Conservation (phyloP, 1,140 invertebrate species). For the Cherax quadricarinatus region DNA sequence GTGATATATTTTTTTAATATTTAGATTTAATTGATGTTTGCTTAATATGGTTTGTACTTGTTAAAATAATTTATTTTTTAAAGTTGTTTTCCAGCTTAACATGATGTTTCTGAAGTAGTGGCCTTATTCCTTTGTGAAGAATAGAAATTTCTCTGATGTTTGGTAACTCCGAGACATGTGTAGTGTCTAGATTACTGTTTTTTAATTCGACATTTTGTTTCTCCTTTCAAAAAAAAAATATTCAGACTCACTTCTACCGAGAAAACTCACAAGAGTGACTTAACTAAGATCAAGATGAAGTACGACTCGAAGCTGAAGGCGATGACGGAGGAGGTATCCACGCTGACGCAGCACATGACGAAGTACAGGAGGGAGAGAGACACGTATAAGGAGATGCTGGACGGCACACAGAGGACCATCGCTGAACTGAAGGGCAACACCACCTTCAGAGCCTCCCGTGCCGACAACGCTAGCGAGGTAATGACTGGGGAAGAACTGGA, state of each 20-base stretch:
- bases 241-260: constrained; percentile 81
- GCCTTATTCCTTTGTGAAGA: too few relatives aligned
- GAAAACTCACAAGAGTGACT: constrained; percentile 88
- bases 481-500: neutral
- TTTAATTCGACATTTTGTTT: too few relatives aligned
- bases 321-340: constrained; percentile 90
- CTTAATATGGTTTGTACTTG: too few relatives aligned
- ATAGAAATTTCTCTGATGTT: too few relatives aligned
- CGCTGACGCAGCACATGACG: constrained; percentile 86
- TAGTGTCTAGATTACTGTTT: too few relatives aligned
- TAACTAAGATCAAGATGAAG: constrained; percentile 89
- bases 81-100: too few relatives aligned
- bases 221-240: too few relatives aligned
- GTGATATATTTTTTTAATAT: too few relatives aligned
- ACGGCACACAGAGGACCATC: constrained; percentile 89
- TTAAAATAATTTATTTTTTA: too few relatives aligned
- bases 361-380: constrained; percentile 93
- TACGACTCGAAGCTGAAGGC: constrained; percentile 92
- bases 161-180: too few relatives aligned
- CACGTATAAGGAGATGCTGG: constrained; percentile 93
- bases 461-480: constrained; percentile 70
- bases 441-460: constrained; percentile 64
- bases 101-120: too few relatives aligned
- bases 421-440: constrained; percentile 82
- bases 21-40: too few relatives aligned